Evolutionary conservation across 1,140 invertebrate genomes (phyloP).

Genomic region (Brachionus manjavacas): DNA sequence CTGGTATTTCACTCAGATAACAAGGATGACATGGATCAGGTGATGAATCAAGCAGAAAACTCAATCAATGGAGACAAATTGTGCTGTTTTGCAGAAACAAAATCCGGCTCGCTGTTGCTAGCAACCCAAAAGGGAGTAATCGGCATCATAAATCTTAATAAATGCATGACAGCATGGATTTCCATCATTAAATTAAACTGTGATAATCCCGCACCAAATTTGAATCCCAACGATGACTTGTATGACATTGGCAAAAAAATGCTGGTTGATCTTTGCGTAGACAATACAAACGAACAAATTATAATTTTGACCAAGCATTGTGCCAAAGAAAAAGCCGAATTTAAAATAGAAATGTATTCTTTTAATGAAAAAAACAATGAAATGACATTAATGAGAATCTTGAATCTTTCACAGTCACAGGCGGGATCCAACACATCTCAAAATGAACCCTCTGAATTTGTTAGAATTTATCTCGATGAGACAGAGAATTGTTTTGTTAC

Average conservation of each 20-base stretch:
- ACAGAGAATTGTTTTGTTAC: slow-evolving; percentile 9
- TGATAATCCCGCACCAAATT: background rate
- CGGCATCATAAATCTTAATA: slow-evolving; percentile 21
- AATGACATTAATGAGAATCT: background rate
- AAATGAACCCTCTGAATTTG: slow-evolving; percentile 32
- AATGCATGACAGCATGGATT: slow-evolving; percentile 42
- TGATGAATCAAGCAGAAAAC: background rate
- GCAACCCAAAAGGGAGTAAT: slow-evolving; percentile 25
- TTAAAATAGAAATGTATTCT: slow-evolving; percentile 30
- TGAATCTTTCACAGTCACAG: background rate
- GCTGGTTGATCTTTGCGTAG: slow-evolving; percentile 7
- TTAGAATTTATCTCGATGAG: slow-evolving; percentile 32
- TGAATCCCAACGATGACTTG: background rate
- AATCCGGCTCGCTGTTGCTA: slow-evolving; percentile 8
- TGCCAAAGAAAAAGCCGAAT: background rate
- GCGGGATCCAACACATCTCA: background rate
- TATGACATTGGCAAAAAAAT: slow-evolving; percentile 25
- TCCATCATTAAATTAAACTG: slow-evolving; percentile 8
- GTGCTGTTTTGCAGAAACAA: slow-evolving; percentile 33
- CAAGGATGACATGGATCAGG: slow-evolving; percentile 13
- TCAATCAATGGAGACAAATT: background rate
- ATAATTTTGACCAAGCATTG: background rate
- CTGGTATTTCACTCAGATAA: slow-evolving; percentile 28
- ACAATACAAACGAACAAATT: slow-evolving; percentile 17
- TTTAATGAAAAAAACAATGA: slow-evolving; percentile 31